Evolutionary conservation across 2,113 vertebrate genomes (phyloP).

Genomic region (Aythya baeri): DNA sequence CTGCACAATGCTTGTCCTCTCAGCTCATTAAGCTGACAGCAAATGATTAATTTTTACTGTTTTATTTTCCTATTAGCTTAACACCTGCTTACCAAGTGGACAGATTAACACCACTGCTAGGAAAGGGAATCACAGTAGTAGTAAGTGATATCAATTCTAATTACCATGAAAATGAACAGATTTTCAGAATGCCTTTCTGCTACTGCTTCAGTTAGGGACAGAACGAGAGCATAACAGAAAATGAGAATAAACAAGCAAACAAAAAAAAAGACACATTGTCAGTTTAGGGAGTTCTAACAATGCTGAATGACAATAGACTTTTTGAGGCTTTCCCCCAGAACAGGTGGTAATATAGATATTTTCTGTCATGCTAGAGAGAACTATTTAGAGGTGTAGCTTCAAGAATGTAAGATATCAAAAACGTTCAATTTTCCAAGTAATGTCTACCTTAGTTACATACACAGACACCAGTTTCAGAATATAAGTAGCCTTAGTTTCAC

Average conservation of each 20-base stretch:
- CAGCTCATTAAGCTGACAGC: neutral
- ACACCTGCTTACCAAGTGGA: neutral
- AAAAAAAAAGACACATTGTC: neutral
- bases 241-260: neutral
- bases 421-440: neutral
- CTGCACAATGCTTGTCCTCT: neutral
- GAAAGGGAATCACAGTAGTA: neutral
- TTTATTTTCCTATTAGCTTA: neutral
- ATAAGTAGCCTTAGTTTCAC: neutral
- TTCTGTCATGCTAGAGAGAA: neutral
- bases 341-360: accelerated
- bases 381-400: neutral
- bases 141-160: neutral
- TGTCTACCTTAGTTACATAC: neutral
- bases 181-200: neutral
- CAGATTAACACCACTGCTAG: neutral
- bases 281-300: neutral
- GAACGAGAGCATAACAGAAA: neutral
- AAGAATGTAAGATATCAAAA: neutral
- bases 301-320: neutral
- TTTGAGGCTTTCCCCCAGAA: neutral
- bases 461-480: neutral
- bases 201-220: neutral
- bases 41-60: neutral
- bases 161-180: neutral